Percentiles rank a stretch among this genome's conserved stretches.
These are phyloP conservation scores for Rhabdomys pumilio DNA, from an alignment of 2,797 vertebrate species.

Conservation along the genomic window DNA sequence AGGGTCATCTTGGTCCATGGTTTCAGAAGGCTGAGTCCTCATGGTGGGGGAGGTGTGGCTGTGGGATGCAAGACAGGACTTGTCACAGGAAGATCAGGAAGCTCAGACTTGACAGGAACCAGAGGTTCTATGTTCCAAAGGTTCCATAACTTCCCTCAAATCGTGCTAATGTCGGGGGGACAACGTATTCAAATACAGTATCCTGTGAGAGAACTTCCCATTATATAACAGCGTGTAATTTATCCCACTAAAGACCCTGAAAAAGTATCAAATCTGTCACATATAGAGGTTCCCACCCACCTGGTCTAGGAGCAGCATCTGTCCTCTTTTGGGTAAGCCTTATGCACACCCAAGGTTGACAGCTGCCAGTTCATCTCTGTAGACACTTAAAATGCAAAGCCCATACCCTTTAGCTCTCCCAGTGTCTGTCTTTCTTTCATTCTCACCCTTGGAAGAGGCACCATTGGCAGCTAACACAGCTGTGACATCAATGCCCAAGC, in stretches of 20 bases:
- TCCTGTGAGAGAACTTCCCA: neutral
- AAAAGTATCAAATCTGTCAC: neutral
- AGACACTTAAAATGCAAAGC: neutral
- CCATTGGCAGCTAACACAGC: fast-evolving
- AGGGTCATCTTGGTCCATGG: too few species aligned
- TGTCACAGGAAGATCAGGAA: neutral
- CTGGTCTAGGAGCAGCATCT: neutral
- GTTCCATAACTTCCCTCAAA: neutral
- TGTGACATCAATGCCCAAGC: fast-evolving
- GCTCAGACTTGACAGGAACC: neutral
- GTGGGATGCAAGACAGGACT: neutral
- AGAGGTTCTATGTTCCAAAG: neutral
- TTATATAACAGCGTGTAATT: neutral
- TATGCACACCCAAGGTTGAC: fast-evolving
- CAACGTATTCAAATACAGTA: neutral
- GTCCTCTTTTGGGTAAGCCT: fast-evolving
- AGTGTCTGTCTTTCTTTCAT: too few species aligned
- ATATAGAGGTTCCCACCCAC: neutral
- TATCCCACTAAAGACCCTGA: neutral
- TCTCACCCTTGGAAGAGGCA: too few species aligned
- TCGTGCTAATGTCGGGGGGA: neutral
- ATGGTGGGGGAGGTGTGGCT: neutral
- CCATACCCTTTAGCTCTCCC: fast-evolving
- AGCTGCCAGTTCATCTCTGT: neutral
- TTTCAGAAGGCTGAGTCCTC: neutral